Conservation (phyloP, 2,797 vertebrate genomes). For the Acomys russatus region DNA sequence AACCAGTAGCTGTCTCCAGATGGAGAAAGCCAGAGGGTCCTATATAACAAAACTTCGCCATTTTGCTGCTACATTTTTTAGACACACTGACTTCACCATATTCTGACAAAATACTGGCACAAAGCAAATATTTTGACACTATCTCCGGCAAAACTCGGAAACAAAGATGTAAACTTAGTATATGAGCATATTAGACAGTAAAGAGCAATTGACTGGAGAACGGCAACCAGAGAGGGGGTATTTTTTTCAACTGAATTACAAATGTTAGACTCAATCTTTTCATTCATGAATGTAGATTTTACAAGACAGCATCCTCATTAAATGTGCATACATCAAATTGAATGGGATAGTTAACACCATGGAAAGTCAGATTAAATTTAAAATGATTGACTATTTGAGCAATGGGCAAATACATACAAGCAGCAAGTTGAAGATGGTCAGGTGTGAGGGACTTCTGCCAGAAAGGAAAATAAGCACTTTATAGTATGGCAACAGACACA, state of each 20-base stretch:
- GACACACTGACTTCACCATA: constrained; percentile 11
- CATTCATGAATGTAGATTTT: constrained; percentile 73
- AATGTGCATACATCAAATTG: constrained; percentile 77
- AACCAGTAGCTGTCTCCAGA: background rate
- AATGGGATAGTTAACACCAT: constrained; percentile 71
- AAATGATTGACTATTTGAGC: constrained; percentile 76
- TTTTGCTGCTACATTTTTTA: background rate
- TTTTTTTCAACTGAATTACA: constrained; percentile 67
- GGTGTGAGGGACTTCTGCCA: constrained; percentile 46
- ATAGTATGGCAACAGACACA: background rate
- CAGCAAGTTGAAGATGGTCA: constrained; percentile 61
- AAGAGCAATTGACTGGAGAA: constrained; percentile 57
- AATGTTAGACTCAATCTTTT: constrained; percentile 65
- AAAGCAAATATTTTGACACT: constrained; percentile 43
- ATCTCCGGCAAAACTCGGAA: constrained; percentile 49
- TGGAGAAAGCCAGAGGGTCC: background rate
- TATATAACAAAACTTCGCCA: background rate
- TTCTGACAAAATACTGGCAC: constrained; percentile 39
- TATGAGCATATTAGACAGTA: background rate
- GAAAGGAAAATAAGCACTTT: constrained; percentile 38
- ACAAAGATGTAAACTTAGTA: constrained; percentile 33
- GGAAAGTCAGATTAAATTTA: constrained; percentile 75
- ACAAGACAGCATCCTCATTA: constrained; percentile 76
- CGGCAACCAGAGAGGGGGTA: constrained; percentile 8
- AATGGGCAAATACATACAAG: constrained; percentile 63